phyloP scores from a whole-genome alignment of 2,113 vertebrate genomes.

The Stigmatopora nigra region DNA sequence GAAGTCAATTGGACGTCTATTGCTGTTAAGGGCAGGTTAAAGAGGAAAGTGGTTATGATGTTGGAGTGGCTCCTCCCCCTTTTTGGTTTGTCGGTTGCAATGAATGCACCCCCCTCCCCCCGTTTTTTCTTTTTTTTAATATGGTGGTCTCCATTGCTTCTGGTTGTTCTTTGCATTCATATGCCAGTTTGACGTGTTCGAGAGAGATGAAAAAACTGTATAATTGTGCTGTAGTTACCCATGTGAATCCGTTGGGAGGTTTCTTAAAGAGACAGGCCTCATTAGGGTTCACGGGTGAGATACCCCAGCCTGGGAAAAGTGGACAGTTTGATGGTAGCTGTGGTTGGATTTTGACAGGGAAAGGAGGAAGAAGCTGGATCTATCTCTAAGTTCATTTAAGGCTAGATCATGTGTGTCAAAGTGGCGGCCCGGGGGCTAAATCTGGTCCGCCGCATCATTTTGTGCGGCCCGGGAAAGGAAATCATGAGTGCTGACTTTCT shows the following conservation, averaged over 20 bases:
- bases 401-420: too few species aligned
- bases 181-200: neutral
- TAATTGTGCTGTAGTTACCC: neutral
- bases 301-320: neutral
- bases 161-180: neutral
- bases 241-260: neutral
- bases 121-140: neutral
- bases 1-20: too few species aligned
- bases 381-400: too few species aligned
- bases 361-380: too few species aligned
- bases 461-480: too few species aligned
- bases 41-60: too few species aligned
- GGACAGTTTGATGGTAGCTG: neutral
- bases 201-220: neutral
- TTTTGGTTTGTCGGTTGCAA: constrained; percentile 28
- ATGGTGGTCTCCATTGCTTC: too few species aligned
- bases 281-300: neutral
- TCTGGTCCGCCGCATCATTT: too few species aligned
- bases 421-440: too few species aligned
- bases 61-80: neutral
- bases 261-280: neutral
- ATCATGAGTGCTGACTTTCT: too few species aligned
- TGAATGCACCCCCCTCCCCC: constrained; percentile 12
- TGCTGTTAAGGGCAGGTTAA: too few species aligned
- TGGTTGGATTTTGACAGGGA: too few species aligned